phyloP scores from a whole-genome alignment of 2,888 invertebrate species.

The Heliconius ethilla region DNA sequence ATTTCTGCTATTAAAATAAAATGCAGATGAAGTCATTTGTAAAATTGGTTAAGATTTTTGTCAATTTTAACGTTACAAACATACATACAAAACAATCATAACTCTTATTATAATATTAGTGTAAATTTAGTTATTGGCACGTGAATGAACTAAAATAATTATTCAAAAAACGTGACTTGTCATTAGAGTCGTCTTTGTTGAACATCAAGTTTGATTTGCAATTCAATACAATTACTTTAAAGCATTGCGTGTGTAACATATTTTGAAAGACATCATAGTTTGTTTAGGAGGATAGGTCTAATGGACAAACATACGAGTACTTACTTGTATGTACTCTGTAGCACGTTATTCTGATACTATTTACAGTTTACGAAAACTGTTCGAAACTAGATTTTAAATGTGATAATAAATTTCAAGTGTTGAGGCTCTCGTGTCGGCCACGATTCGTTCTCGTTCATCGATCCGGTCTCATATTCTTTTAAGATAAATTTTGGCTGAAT shows the following conservation, averaged over 20 bases:
- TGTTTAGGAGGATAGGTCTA: constrained; percentile 1
- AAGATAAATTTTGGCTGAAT: no score
- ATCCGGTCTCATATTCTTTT: no score
- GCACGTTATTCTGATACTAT: background rate
- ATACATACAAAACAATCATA: background rate
- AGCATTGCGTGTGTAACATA: background rate
- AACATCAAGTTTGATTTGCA: background rate
- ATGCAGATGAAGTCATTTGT: no score
- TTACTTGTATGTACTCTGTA: background rate
- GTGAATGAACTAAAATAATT: constrained; percentile 4
- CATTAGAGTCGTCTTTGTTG: background rate
- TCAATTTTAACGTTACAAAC: background rate
- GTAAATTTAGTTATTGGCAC: constrained; percentile 2
- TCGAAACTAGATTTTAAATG: background rate
- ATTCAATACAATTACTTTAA: background rate
- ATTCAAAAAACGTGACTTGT: constrained; percentile 15
- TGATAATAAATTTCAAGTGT: background rate
- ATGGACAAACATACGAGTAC: background rate
- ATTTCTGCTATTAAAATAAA: no score
- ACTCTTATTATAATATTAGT: background rate
- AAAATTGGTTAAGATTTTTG: no score
- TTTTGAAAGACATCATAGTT: background rate
- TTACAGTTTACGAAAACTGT: background rate
- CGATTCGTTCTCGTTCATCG: no score
- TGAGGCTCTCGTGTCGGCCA: background rate